Evolutionary conservation across 2,113 vertebrate genomes (phyloP).

Genomic region (Alosa alosa): DNA sequence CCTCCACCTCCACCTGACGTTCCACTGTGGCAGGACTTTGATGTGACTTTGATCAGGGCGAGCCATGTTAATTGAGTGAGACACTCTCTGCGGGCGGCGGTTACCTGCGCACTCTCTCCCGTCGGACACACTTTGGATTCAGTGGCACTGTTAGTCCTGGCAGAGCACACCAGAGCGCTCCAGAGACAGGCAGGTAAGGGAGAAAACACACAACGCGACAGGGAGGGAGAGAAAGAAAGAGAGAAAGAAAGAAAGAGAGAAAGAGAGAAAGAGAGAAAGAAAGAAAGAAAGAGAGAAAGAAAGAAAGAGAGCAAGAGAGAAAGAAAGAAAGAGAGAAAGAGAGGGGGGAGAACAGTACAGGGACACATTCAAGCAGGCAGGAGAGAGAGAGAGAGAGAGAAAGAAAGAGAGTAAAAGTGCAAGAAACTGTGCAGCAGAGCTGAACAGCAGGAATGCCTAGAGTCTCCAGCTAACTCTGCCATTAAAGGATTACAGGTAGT

Average conservation of each 20-base stretch:
- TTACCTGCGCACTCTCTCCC: neutral
- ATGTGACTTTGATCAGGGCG: slow-evolving; percentile 29
- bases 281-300: too few relatives aligned
- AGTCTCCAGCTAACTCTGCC: neutral
- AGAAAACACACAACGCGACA: neutral
- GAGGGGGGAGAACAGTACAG: too few relatives aligned
- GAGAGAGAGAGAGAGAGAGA: neutral
- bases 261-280: neutral
- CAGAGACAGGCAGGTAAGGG: too few relatives aligned
- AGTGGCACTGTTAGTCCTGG: neutral
- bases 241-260: neutral
- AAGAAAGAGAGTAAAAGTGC: neutral
- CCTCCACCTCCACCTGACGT: neutral
- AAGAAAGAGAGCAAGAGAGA: neutral
- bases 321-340: too few relatives aligned
- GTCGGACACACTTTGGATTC: neutral
- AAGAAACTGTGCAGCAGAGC: neutral
- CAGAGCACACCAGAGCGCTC: neutral
- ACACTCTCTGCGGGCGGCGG: slow-evolving; percentile 16
- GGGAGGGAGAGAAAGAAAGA: neutral
- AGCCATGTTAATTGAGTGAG: slow-evolving; percentile 25
- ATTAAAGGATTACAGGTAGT: neutral
- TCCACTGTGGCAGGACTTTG: neutral
- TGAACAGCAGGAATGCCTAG: neutral
- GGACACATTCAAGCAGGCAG: neutral